Percentiles rank a stretch among this genome's conserved stretches.
Evolutionary conservation across 2,888 invertebrate species (phyloP).

Genomic region (Apamea crenata): DNA sequence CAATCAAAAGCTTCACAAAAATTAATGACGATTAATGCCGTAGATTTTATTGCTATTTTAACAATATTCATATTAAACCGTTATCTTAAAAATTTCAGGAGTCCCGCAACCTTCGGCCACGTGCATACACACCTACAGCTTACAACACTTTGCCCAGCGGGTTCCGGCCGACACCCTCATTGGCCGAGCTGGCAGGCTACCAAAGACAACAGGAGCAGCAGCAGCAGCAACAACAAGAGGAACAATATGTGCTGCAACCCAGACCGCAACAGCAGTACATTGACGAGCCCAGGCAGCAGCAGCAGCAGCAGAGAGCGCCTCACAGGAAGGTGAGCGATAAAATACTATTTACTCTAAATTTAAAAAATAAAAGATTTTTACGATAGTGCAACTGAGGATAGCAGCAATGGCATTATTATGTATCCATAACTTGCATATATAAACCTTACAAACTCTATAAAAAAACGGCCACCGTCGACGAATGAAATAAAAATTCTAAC

Average conservation of each 20-base stretch:
- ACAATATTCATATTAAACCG: not conserved
- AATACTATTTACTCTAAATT: not conserved
- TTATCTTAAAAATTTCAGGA: constrained; percentile 76
- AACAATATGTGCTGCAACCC: constrained; percentile 75
- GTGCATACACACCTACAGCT: constrained; percentile 84
- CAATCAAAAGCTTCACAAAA: not conserved
- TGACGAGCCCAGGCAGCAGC: constrained; percentile 93
- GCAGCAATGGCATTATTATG: not conserved
- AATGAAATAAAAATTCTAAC: not conserved
- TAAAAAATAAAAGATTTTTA: not conserved
- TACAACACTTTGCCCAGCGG: constrained; percentile 85
- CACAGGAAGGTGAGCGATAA: constrained; percentile 79
- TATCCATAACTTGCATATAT: not conserved
- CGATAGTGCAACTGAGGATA: not conserved
- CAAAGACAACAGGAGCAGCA: constrained; percentile 77
- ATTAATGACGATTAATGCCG: not conserved
- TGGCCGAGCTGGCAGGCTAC: constrained; percentile 88
- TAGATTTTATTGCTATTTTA: not conserved
- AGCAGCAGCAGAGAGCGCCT: constrained; percentile 79
- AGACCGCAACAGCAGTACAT: constrained; percentile 80
- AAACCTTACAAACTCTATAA: not conserved
- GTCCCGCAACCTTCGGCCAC: constrained; percentile 86
- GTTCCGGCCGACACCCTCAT: constrained; percentile 85
- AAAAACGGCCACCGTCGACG: not conserved
- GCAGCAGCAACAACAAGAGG: constrained; percentile 66